Percentiles rank a stretch among this genome's conserved stretches.
phyloP scores from a whole-genome alignment of 2,888 invertebrate species.

The Cataglyphis livida region DNA sequence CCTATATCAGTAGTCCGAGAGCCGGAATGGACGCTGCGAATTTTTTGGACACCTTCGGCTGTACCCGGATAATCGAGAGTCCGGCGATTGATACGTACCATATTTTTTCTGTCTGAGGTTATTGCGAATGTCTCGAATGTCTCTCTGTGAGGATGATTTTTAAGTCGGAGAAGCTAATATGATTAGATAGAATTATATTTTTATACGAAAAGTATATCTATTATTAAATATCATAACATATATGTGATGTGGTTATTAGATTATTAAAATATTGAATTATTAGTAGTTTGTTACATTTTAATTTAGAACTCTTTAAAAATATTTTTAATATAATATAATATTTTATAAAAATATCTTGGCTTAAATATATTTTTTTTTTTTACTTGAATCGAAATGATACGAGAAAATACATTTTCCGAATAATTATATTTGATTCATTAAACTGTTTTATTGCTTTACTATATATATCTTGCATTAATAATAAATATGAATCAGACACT shows the following conservation, averaged over 20 bases:
- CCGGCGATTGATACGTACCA: slow-evolving; percentile 60
- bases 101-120: slow-evolving; percentile 31
- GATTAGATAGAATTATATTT: neutral
- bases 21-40: slow-evolving; percentile 68
- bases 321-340: slow-evolving; percentile 2
- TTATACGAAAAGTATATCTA: neutral
- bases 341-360: neutral
- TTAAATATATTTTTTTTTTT: neutral
- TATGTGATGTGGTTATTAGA: neutral
- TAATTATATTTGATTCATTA: neutral
- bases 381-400: neutral
- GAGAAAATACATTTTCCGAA: neutral
- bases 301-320: neutral
- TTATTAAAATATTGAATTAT: neutral
- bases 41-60: slow-evolving; percentile 71
- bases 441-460: neutral
- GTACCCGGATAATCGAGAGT: slow-evolving; percentile 49
- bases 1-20: slow-evolving; percentile 65
- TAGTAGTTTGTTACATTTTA: neutral
- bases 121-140: slow-evolving; percentile 11
- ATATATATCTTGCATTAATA: neutral
- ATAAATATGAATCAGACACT: neutral
- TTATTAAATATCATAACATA: neutral
- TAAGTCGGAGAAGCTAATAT: neutral
- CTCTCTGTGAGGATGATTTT: neutral